A percentile compares a stretch with the other conserved stretches of the same genome.
phyloP scores from a whole-genome alignment of 2,888 invertebrate genomes.

The Harpalus rubripes region DNA sequence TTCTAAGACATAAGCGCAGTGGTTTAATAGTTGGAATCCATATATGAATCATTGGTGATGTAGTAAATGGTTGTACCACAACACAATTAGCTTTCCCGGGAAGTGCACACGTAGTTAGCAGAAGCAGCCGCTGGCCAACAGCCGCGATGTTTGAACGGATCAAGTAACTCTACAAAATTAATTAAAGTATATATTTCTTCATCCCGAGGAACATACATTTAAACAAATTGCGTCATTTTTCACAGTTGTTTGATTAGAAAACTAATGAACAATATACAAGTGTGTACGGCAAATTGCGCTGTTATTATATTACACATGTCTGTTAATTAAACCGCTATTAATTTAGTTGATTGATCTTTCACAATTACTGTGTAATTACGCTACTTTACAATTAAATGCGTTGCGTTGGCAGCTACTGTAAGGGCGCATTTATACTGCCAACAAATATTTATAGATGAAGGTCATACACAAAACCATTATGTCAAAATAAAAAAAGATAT shows the following conservation, averaged over 20 bases:
- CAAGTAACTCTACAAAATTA: constrained; percentile 57
- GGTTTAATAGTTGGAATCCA: background rate
- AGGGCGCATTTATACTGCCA: background rate
- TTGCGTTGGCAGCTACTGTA: constrained; percentile 8
- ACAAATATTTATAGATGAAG: constrained; percentile 13
- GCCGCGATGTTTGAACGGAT: constrained; percentile 26
- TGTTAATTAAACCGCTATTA: constrained; percentile 64
- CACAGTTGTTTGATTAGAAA: constrained; percentile 55
- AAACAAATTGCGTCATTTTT: constrained; percentile 64
- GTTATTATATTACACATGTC: constrained; percentile 61
- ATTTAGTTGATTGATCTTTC: constrained; percentile 64
- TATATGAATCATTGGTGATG: background rate
- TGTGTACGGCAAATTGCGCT: constrained; percentile 50
- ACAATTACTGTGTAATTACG: constrained; percentile 61
- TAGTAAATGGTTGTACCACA: constrained; percentile 14
- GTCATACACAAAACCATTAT: constrained; percentile 12
- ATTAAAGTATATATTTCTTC: constrained; percentile 52
- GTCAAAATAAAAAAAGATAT: constrained; percentile 14
- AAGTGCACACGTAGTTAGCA: constrained; percentile 35
- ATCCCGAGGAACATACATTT: constrained; percentile 44
- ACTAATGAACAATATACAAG: constrained; percentile 54
- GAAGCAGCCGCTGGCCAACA: constrained; percentile 16
- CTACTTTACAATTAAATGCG: constrained; percentile 47
- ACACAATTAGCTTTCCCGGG: constrained; percentile 32
- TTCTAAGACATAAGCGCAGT: background rate